These are phyloP conservation scores for Melitaea athalia DNA, from an alignment of 2,888 invertebrate species.

Conservation along the genomic window DNA sequence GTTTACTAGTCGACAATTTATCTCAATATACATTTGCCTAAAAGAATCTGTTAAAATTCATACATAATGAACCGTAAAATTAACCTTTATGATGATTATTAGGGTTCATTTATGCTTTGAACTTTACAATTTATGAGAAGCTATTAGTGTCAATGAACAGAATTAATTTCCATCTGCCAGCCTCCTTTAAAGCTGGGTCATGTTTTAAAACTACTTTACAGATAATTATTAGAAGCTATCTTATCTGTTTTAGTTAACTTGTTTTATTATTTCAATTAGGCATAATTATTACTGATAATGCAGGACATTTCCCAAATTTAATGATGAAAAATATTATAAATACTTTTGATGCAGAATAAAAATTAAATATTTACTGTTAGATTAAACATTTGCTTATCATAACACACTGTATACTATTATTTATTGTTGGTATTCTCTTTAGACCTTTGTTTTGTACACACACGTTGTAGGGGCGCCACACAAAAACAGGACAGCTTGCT, in stretches of 20 bases:
- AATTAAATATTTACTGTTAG: no score
- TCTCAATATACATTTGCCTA: background rate
- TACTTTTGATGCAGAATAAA: background rate
- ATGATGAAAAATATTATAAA: background rate
- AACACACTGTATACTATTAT: background rate
- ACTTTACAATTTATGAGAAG: constrained; percentile 43
- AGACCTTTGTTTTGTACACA: background rate
- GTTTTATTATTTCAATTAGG: background rate
- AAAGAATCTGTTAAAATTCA: constrained; percentile 12
- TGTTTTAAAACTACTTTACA: constrained; percentile 24
- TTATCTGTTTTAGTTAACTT: background rate
- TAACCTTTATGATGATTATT: constrained; percentile 20
- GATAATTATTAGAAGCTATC: background rate
- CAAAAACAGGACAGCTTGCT: constrained; percentile 99
- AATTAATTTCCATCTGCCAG: constrained; percentile 49
- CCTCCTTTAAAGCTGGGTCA: constrained; percentile 37
- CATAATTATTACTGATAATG: background rate
- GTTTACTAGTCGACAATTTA: background rate
- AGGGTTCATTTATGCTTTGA: constrained; percentile 33
- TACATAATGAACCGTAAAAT: constrained; percentile 20
- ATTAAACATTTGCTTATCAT: no score
- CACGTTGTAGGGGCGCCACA: constrained; percentile 94
- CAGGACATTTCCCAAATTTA: background rate
- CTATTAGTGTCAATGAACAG: constrained; percentile 71
- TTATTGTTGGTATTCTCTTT: background rate